phyloP scores from a whole-genome alignment of 2,888 invertebrate species.

The Stenotaenia linearis region DNA sequence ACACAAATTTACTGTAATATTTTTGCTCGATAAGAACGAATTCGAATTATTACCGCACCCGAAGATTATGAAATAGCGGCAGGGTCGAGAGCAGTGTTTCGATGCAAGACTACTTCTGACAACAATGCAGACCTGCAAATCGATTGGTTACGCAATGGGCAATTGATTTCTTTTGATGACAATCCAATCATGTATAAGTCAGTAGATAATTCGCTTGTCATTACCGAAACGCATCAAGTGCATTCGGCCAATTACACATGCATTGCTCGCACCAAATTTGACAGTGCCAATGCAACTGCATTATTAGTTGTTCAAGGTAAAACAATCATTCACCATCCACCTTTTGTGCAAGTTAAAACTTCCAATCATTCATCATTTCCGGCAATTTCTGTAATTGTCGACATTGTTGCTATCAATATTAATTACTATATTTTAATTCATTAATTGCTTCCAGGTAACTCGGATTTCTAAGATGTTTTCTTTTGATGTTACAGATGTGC shows the following conservation, averaged over 20 bases:
- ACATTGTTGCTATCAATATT: no score
- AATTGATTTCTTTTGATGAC: constrained; percentile 77
- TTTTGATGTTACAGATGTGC: constrained; percentile 62
- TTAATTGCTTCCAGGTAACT: no score
- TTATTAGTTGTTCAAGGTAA: constrained; percentile 84
- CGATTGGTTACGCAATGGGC: constrained; percentile 80
- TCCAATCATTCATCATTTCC: no score
- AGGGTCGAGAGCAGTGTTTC: constrained; percentile 75
- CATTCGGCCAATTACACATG: constrained; percentile 96
- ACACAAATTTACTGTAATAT: no score
- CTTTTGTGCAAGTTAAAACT: no score
- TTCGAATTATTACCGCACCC: constrained; percentile 78
- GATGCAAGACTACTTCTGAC: constrained; percentile 90
- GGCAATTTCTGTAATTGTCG: no score
- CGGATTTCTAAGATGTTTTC: no score
- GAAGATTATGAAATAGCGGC: constrained; percentile 88
- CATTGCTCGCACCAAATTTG: constrained; percentile 80
- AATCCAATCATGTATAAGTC: constrained; percentile 70
- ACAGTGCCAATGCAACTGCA: constrained; percentile 76
- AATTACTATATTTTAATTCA: no score
- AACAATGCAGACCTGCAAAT: constrained; percentile 70
- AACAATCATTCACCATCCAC: no score
- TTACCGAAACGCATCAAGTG: constrained; percentile 85
- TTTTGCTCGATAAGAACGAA: no score
- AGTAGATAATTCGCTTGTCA: constrained; percentile 87